A percentile compares a stretch with the other conserved stretches of the same genome.
Conservation (phyloP, 2,113 vertebrate genomes). For the Stigmatopora argus region DNA sequence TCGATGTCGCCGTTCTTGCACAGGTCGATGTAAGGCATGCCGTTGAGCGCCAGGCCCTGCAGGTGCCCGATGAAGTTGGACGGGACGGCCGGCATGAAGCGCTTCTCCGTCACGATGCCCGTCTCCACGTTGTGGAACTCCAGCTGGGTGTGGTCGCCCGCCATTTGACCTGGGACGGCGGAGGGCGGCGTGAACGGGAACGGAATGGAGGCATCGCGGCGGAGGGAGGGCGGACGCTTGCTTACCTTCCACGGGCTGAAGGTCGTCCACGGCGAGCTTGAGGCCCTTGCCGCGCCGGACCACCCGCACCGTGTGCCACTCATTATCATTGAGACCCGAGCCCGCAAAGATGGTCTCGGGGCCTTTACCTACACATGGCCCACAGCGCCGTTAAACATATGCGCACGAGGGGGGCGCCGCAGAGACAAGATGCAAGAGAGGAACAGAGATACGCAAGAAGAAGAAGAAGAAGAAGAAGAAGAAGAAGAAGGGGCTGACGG, state of each 20-base stretch:
- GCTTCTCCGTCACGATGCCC: slow-evolving; percentile 95
- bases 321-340: slow-evolving; percentile 98
- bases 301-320: slow-evolving; percentile 99
- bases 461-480: slow-evolving; percentile 22
- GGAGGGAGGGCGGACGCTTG: slow-evolving; percentile 18
- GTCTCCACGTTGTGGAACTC: slow-evolving; percentile 99
- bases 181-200: not conserved
- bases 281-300: slow-evolving; percentile 93
- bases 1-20: slow-evolving; percentile 99
- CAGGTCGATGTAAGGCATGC: slow-evolving; percentile 98
- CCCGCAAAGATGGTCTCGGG: slow-evolving; percentile 99
- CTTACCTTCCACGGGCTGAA: slow-evolving; percentile 78
- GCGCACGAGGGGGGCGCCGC: slow-evolving; percentile 34
- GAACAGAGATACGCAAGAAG: slow-evolving; percentile 5
- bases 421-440: slow-evolving; percentile 29
- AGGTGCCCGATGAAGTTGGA: slow-evolving; percentile 99
- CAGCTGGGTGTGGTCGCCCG: slow-evolving; percentile 94
- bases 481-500: slow-evolving; percentile 26
- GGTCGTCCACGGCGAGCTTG: slow-evolving; percentile 95
- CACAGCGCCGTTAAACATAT: slow-evolving; percentile 77
- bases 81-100: slow-evolving; percentile 92
- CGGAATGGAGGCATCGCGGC: too few species aligned
- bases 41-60: slow-evolving; percentile 94
- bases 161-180: slow-evolving; percentile 86
- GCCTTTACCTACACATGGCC: slow-evolving; percentile 99